A percentile compares a stretch with the other conserved stretches of the same genome.
Evolutionary conservation across 2,797 vertebrate genomes (phyloP).

Genomic region (Holocentrus rufus): DNA sequence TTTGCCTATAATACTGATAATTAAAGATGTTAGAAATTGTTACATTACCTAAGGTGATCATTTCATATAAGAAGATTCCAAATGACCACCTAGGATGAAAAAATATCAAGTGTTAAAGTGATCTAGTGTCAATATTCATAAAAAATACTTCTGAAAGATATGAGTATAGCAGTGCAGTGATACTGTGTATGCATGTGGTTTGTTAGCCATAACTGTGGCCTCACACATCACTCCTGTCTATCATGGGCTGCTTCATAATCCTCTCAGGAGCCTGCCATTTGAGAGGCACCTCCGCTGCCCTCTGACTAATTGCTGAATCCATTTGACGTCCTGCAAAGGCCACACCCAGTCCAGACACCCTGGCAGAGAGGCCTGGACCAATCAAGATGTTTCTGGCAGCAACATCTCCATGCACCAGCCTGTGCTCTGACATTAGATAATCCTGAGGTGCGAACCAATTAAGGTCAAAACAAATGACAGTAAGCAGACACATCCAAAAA

Average conservation of each 20-base stretch:
- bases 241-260: constrained; percentile 70
- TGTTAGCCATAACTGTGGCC: constrained; percentile 36
- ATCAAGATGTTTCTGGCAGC: constrained; percentile 80
- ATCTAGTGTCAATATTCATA: neutral
- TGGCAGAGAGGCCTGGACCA: constrained; percentile 71
- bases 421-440: constrained; percentile 78
- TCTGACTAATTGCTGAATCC: constrained; percentile 49
- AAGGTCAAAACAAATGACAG: constrained; percentile 14
- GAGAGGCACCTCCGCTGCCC: constrained; percentile 72
- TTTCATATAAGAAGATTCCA: constrained; percentile 80
- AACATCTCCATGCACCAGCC: constrained; percentile 77
- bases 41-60: constrained; percentile 79
- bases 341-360: constrained; percentile 76
- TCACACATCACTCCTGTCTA: constrained; percentile 80
- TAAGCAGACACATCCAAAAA: constrained; percentile 6
- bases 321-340: constrained; percentile 70
- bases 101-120: neutral
- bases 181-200: constrained; percentile 1
- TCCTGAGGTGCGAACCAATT: constrained; percentile 68
- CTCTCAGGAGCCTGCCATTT: constrained; percentile 83
- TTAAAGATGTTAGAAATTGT: neutral
- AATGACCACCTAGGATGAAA: constrained; percentile 79
- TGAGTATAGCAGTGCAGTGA: neutral
- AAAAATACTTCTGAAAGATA: neutral
- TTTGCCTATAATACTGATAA: neutral